Conservation (phyloP, 2,797 vertebrate genomes). For the Eurystomus glaucurus region DNA sequence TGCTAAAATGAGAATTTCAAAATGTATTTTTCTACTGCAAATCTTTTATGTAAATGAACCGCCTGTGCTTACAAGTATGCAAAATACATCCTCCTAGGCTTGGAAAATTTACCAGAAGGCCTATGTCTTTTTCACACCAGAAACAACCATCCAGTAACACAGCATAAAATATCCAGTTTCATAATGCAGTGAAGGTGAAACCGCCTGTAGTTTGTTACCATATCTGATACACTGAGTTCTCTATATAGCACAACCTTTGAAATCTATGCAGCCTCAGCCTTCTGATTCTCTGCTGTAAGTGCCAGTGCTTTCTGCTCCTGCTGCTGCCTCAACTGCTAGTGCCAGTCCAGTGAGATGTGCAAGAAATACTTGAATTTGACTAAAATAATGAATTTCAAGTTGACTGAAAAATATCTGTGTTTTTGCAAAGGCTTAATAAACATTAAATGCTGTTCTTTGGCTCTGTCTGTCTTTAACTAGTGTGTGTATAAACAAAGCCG, state of each 20-base stretch:
- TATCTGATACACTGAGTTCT: neutral
- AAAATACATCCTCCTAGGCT: neutral
- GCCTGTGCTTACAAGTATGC: conserved; percentile 24
- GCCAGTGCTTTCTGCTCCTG: conserved; percentile 5
- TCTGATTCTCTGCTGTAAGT: neutral
- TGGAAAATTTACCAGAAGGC: conserved; percentile 45
- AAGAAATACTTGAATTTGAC: conserved; percentile 45
- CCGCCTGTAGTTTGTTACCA: neutral
- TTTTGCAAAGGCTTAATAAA: conserved; percentile 64
- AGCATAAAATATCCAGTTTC: conserved; percentile 30
- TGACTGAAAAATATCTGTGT: conserved; percentile 17
- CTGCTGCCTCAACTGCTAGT: conserved; percentile 29
- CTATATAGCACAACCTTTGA: conserved; percentile 25
- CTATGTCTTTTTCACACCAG: conserved; percentile 42
- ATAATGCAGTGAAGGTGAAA: conserved; percentile 1
- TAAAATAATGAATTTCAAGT: neutral
- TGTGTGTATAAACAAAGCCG: neutral
- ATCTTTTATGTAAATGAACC: conserved; percentile 52
- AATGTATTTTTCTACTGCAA: conserved; percentile 53
- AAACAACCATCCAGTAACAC: conserved; percentile 13
- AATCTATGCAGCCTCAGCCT: conserved; percentile 42
- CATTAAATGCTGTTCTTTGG: neutral
- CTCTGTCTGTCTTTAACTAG: neutral
- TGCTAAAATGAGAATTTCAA: conserved; percentile 24
- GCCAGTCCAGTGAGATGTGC: neutral